These are phyloP conservation scores for Eriosoma lanigerum DNA, from an alignment of 1,140 invertebrate genomes.

Conservation along the genomic window DNA sequence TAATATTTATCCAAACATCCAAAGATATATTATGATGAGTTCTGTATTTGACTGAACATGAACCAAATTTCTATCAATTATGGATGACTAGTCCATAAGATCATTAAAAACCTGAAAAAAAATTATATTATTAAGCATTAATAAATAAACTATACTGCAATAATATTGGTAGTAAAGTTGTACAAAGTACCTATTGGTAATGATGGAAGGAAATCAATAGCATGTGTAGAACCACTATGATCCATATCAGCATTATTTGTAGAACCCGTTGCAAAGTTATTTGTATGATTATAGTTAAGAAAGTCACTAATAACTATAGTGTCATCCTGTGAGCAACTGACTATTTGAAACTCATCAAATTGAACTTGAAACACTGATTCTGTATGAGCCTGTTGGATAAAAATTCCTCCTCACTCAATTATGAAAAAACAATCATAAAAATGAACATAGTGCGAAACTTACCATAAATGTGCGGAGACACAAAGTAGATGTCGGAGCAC, in stretches of 20 bases:
- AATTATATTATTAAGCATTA: no score
- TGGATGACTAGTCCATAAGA: slow-evolving; percentile 6
- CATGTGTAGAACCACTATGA: background rate
- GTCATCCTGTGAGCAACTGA: slow-evolving; percentile 99
- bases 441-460: slow-evolving; percentile 59
- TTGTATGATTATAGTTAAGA: slow-evolving; percentile 68
- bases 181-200: slow-evolving; percentile 7
- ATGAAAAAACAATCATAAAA: slow-evolving; percentile 49
- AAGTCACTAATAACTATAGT: slow-evolving; percentile 99
- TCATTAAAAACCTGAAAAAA: slow-evolving; percentile 38
- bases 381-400: slow-evolving; percentile 84
- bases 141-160: background rate
- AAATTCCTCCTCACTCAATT: slow-evolving; percentile 51
- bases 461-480: slow-evolving; percentile 96
- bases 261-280: background rate
- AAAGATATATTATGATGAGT: slow-evolving; percentile 9
- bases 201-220: slow-evolving; percentile 1
- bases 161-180: background rate
- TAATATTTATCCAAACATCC: slow-evolving; percentile 23
- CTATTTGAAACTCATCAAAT: slow-evolving; percentile 99
- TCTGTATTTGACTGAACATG: slow-evolving; percentile 12
- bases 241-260: slow-evolving; percentile 9
- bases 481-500: slow-evolving; percentile 85
- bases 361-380: slow-evolving; percentile 98
- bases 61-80: slow-evolving; percentile 17